Evolutionary conservation across 2,888 invertebrate genomes (phyloP), one percentile per base, ranked within the genome.

Genomic region (Acanthacorydalis orientalis): DNA sequence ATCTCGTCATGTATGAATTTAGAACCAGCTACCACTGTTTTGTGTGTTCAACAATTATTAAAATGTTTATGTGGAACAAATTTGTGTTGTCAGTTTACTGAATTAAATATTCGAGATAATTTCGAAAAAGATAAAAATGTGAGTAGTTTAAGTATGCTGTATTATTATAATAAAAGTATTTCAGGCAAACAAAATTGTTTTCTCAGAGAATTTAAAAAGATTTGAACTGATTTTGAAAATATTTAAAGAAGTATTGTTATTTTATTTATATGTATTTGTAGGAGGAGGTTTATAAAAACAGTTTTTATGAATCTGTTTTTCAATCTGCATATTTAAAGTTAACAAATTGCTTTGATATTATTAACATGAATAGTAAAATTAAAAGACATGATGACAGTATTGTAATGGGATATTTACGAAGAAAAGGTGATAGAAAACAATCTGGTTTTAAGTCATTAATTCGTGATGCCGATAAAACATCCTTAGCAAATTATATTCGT

Each of bases 1-100:
- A 87, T 59, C 67, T 88, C 7, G 56, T 73, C 76, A 0, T 78
- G 83, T 2, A 78, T 89, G 60, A 67, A 73, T 9, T 59, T 86
- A 35, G 80, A 83, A 48, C 77, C 86, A 0, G 77, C 79, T 1
- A 65, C 69, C 6, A 78, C 84, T 0, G 77, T 89, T 0, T 72
- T 75, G 50, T 84, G 84, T 61, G 80, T 89, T 1, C 81, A 85
- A 35, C 88, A 88, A 61, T 68, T 86, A 4, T 56, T 79, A 1
- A 80, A 85, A 65, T 81, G 84, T 53, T 64, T 87, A 6, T 88
- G 86, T 60, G 75, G 82, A 2, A 83, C 83, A 0, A 86, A 88
- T 61, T 71, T 86, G 60, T 67, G 67, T 37, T 63, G 67, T 1
- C 68, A 69, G 38, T 23, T 23, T 23, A 23, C 3, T 23, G 23